These are phyloP conservation scores for Reticulitermes speratus DNA, from an alignment of 1,140 invertebrate species.

Conservation along the genomic window DNA sequence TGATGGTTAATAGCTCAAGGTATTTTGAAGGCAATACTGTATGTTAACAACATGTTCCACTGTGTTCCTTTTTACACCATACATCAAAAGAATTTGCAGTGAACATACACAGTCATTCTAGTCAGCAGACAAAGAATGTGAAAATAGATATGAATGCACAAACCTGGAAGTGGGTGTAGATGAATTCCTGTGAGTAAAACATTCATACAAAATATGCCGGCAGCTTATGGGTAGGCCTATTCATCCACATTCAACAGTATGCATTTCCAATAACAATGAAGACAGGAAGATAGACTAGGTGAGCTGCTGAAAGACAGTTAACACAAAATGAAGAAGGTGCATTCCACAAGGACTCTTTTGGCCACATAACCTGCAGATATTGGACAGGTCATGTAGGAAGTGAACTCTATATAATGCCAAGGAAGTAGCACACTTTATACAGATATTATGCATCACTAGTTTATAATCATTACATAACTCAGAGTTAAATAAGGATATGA, in stretches of 20 bases:
- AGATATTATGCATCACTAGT: not conserved
- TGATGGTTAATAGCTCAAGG: not conserved
- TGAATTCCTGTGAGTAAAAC: not conserved
- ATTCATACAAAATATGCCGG: not conserved
- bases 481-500: not conserved
- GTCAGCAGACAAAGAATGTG: too few relatives aligned
- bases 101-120: not conserved
- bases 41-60: not conserved
- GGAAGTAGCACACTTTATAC: not conserved
- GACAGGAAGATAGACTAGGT: not conserved
- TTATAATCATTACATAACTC: not conserved
- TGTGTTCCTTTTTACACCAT: not conserved
- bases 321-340: not conserved
- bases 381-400: not conserved
- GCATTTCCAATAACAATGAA: not conserved
- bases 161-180: not conserved
- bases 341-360: not conserved
- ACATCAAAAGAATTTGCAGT: not conserved
- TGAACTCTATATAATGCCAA: not conserved
- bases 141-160: not conserved
- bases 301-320: not conserved
- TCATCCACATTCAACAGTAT: not conserved
- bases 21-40: conserved; percentile 2
- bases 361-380: not conserved
- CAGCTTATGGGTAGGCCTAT: not conserved